phyloP scores from a whole-genome alignment of 1,140 invertebrate species.

The Lasioglossum albipes region DNA sequence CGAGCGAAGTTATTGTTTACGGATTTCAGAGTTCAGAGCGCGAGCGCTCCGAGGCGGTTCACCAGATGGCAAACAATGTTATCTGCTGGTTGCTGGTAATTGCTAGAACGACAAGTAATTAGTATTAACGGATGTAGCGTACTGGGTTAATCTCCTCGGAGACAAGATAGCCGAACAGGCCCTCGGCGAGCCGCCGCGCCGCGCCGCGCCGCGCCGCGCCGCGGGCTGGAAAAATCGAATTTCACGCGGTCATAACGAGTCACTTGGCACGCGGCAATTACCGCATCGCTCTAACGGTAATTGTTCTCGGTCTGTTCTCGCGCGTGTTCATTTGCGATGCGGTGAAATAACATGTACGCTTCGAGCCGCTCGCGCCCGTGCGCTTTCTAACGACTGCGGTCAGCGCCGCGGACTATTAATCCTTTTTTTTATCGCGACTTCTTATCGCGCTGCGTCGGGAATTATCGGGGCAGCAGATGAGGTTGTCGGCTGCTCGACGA shows the following conservation, averaged over 20 bases:
- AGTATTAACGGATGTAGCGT: constrained; percentile 16
- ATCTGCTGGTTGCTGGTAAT: constrained; percentile 14
- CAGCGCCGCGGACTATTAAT: not conserved
- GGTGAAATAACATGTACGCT: constrained; percentile 2
- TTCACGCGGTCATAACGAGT: constrained; percentile 34
- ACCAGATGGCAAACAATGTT: constrained; percentile 16
- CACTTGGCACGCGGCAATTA: constrained; percentile 31
- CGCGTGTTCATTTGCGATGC: constrained; percentile 5
- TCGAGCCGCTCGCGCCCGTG: not conserved
- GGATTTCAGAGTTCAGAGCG: too few relatives aligned
- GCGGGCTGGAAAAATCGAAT: constrained; percentile 12
- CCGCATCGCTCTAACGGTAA: constrained; percentile 31
- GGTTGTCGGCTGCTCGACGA: too few relatives aligned
- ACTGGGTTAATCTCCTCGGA: not conserved
- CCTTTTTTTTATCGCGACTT: not conserved
- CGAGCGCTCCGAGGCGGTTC: too few relatives aligned
- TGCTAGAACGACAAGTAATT: constrained; percentile 32
- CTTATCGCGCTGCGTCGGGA: not conserved
- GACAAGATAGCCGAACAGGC: not conserved
- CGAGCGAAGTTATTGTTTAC: too few relatives aligned
- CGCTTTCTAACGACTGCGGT: not conserved
- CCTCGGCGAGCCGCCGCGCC: too few relatives aligned
- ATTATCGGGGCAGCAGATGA: too few relatives aligned
- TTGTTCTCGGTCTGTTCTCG: constrained; percentile 7
- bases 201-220: too few relatives aligned